Conservation (phyloP, 2,113 vertebrate species). For the Gymnogyps californianus region DNA sequence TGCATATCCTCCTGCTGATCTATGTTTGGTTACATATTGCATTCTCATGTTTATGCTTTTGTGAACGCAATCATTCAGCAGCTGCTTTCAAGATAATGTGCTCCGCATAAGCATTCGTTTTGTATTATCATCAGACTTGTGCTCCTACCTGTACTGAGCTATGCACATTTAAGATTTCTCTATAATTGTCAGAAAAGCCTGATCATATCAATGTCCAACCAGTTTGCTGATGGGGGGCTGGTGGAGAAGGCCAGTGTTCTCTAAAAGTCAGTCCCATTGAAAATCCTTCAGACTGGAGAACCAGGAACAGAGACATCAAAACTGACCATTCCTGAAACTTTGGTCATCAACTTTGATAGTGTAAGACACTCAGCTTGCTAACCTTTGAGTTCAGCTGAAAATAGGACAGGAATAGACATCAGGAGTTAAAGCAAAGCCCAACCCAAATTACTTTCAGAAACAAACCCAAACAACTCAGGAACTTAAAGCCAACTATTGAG, state of each 20-base stretch:
- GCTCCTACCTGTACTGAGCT: neutral
- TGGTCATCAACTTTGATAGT: accelerated
- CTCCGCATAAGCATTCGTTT: neutral
- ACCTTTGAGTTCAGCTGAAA: neutral
- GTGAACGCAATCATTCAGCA: neutral
- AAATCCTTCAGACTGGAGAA: neutral
- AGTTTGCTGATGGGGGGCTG: neutral
- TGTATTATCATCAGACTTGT: neutral
- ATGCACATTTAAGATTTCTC: neutral
- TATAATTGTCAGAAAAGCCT: neutral
- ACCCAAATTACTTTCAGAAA: neutral
- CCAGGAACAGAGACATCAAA: neutral
- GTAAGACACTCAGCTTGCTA: neutral
- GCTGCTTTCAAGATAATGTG: neutral
- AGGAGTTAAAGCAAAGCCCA: neutral
- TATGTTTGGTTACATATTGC: neutral
- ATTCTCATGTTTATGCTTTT: neutral
- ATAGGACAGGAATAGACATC: neutral
- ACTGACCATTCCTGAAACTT: neutral
- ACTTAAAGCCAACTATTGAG: neutral
- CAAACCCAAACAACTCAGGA: neutral
- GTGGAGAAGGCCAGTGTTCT: neutral
- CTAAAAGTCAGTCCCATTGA: neutral
- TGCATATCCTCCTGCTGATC: neutral
- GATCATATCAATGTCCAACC: neutral